Evolutionary conservation across 2,113 vertebrate species (phyloP), one percentile per base, ranked within the genome.

Genomic region (Leptodactylus fuscus): DNA sequence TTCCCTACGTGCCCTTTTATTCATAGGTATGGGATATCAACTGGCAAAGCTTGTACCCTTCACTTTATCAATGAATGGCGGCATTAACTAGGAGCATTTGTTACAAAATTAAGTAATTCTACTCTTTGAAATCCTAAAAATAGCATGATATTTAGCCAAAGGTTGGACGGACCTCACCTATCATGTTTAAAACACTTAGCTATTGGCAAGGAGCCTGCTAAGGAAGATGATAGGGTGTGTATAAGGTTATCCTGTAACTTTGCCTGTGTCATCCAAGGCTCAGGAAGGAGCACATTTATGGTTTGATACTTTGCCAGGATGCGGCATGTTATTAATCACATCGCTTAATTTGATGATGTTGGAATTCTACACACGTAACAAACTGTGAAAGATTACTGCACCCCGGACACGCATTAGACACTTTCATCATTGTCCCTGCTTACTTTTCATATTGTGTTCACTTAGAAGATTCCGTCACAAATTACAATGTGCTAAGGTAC

Each of bases 41-140:
- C 74, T 41, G 22, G 20, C 46, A 27, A 41, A 51, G 41, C 82
- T 44, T 48, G 70, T 82, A 18, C 67, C 29, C 44, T 51, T n/a
- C 24, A 62, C 82, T 75, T 77, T 67, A 77, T 85, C 83, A 69
- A 78, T 85, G 29, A 51, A 77, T 27, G 49, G 46, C 27, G 16
- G 27, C 20, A 48, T 76, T 76, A 48, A 84, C 73, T 27, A 70
- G 32, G n/a, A 67, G 41, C 55, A 51, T 85, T 73, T 53, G 58
- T 67, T 78, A 51, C 22, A 85, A 85, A 51, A 67, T 67, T 44
- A 29, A 48, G 55, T 49, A 78, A 51, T 77, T 51, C 55, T 78
- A 78, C 29, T 67, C 82, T 36, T 78, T 49, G n/a, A 16, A 69
- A 53, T 38, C 53, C 41, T 69, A 78, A 85, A 85, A 69, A 53